Percentiles rank a stretch among this genome's conserved stretches.
Conservation (phyloP, 2,797 vertebrate species). For the Thalassophryne amazonica region DNA sequence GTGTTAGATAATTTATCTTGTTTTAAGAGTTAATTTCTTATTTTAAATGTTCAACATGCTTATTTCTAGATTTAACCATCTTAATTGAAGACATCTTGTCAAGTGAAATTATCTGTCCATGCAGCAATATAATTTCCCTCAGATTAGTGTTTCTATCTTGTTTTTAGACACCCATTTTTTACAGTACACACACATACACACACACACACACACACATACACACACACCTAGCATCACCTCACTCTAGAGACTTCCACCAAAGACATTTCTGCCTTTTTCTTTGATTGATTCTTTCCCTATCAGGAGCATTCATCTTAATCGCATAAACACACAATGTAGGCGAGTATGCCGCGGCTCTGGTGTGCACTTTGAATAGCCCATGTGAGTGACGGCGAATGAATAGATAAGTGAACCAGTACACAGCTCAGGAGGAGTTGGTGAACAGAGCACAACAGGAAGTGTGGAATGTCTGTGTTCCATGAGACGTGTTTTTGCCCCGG, state of each 20-base stretch:
- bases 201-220: constrained; percentile 10
- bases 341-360: neutral
- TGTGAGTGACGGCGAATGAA: constrained; percentile 27
- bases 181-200: neutral
- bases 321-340: neutral
- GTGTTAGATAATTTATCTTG: too few relatives aligned
- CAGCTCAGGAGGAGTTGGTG: constrained; percentile 22
- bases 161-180: too few relatives aligned
- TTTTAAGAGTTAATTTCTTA: too few relatives aligned
- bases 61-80: too few relatives aligned
- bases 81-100: too few relatives aligned
- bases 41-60: too few relatives aligned
- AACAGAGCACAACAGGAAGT: constrained; percentile 24
- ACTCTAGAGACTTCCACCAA: constrained; percentile 18
- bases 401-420: constrained; percentile 19
- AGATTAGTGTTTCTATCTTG: too few relatives aligned
- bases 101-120: too few relatives aligned
- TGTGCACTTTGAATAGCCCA: neutral
- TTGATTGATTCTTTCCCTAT: neutral
- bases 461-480: constrained; percentile 47
- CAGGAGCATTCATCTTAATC: constrained; percentile 3
- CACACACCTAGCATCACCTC: constrained; percentile 31
- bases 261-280: constrained; percentile 2
- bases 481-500: constrained; percentile 37
- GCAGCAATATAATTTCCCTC: too few relatives aligned